Base-by-base conservation (phyloP, 2,113 vertebrate genomes). In the Cyprinodon tularosa region DNA sequence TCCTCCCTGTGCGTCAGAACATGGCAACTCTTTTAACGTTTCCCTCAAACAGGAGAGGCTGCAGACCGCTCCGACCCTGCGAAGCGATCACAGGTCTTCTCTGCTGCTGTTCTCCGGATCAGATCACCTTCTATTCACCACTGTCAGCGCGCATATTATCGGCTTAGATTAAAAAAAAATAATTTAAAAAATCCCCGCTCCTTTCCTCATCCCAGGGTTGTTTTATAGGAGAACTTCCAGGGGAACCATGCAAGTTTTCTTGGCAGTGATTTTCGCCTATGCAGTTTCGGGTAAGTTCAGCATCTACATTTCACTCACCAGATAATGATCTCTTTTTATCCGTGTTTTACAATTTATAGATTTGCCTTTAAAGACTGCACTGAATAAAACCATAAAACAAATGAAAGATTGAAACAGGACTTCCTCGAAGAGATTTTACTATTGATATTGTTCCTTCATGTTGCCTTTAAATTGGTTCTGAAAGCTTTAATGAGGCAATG, bases 211-310 rank as follows among this genome's bases (percentile, higher is more conserved):
- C 57, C 15, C 13, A 13, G 14, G 44, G 4, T 12, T 40, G 2
- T 63, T 50, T 60, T 39, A 20, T 15, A 7, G 4, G 15, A 12
- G 75, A 88, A 78, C 61, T 68, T 12, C 17, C 15, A 17, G 7
- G 57, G 39, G 38, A 0, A 81, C 2, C 42, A 90, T 91, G 86
- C 86, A 85, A 75, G 71, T 90, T 80, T 90, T 83, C 22, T 12
- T 91, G 66, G 83, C 80, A 10, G 76, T 88, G 62, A 62, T 89
- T 0, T 74, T 91, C 29, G 81, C 68, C 0, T 85, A 17, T 40
- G 90, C 86, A 45, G 83, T 89, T 44, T 81, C 83, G 1, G 91
- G 92, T 93, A 62, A 90, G 86, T 90, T 80, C 40, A 44, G 11
- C 53, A 72, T 72, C 62, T 77, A 3, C 42, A 6, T 42, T 1